Conservation (phyloP, 2,113 vertebrate species). For the Galbula dea region DNA sequence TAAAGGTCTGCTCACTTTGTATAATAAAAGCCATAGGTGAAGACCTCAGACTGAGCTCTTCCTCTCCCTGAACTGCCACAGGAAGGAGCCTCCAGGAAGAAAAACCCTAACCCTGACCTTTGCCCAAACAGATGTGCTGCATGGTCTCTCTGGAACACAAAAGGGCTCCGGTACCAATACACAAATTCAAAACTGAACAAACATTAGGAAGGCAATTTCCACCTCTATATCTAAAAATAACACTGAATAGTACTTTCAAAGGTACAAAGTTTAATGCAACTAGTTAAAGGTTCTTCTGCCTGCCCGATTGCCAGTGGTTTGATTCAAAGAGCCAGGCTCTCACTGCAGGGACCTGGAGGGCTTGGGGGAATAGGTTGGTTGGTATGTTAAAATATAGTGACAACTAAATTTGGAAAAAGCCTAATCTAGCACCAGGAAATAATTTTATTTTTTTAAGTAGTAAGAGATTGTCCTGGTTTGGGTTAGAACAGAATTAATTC, state of each 20-base stretch:
- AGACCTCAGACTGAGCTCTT: background rate
- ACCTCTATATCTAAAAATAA: background rate
- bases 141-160: accelerated
- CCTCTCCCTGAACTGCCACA: background rate
- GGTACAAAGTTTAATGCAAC: background rate
- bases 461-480: no score
- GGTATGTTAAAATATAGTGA: background rate
- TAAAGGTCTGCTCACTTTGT: background rate
- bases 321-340: background rate
- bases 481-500: no score
- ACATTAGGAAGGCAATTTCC: background rate
- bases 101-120: background rate
- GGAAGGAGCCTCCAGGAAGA: background rate
- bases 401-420: background rate
- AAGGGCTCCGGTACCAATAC: background rate
- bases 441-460: no score
- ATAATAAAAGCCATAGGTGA: background rate
- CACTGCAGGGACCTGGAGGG: accelerated
- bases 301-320: background rate
- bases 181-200: background rate
- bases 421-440: background rate
- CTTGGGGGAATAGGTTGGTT: accelerated
- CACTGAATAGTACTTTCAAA: background rate
- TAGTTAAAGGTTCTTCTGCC: background rate
- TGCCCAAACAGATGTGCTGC: background rate